Base-by-base conservation (phyloP, 2,888 invertebrate species). In the Pterostichus madidus region DNA sequence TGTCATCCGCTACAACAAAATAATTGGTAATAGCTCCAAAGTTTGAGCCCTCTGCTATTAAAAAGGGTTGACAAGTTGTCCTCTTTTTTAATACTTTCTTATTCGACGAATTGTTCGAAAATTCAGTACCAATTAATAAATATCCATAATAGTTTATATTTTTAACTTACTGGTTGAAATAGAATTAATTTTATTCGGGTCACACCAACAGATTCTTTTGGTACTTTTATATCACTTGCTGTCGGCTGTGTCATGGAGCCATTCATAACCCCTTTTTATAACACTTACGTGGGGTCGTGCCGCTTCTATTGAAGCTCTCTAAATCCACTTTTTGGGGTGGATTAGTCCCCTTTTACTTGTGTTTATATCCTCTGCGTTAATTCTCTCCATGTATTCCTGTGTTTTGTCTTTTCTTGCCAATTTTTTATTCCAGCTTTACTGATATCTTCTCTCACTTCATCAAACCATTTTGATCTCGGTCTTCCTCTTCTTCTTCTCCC, bases 211-310 rank as follows among this genome's bases (percentile, higher is more conserved):
- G 61, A 61, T 61, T 61, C 31, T 61, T 61, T 61, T 31, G 61
- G 13, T 10, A 61, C n/a, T 35, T 61, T 61, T 17, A 7, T 32
- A n/a, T 32, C 31, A 32, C 61, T 11, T 32, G 32, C 61, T 61
- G 61, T 61, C n/a, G 61, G 61, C 35, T 31, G 61, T 35, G 32
- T 11, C 61, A 61, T 61, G n/a, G n/a, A n/a, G n/a, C n/a, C n/a
- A n/a, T n/a, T n/a, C n/a, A n/a, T n/a, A n/a, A n/a, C n/a, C n/a
- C n/a, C n/a, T n/a, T n/a, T n/a, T n/a, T n/a, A n/a, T n/a, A n/a
- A n/a, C n/a, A n/a, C n/a, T n/a, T n/a, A n/a, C n/a, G n/a, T n/a
- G n/a, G n/a, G n/a, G n/a, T n/a, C n/a, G n/a, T n/a, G n/a, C n/a
- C n/a, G n/a, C n/a, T n/a, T n/a, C n/a, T n/a, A n/a, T n/a, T n/a